Conservation (phyloP, 2,113 vertebrate species). For the Hystrix brachyura region DNA sequence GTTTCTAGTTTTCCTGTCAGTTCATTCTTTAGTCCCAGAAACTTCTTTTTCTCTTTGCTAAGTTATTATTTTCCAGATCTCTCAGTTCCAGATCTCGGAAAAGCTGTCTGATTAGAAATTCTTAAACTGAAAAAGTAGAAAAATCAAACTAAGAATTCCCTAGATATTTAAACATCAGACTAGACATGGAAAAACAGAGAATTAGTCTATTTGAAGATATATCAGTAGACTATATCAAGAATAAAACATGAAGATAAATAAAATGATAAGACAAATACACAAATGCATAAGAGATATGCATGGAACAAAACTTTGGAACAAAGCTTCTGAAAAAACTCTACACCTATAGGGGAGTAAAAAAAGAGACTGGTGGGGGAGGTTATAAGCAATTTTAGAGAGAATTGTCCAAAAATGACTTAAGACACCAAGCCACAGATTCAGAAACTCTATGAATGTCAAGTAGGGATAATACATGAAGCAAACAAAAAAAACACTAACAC, state of each 20-base stretch:
- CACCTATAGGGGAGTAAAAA: neutral
- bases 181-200: neutral
- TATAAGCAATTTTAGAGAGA: neutral
- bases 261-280: neutral
- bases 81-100: neutral
- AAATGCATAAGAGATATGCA: neutral
- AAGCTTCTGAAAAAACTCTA: slow-evolving; percentile 11
- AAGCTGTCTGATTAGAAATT: neutral
- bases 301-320: no score
- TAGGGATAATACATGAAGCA: neutral
- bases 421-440: neutral
- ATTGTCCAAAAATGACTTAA: slow-evolving; percentile 19
- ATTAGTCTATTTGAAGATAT: neutral
- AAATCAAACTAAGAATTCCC: neutral
- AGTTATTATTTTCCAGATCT: neutral
- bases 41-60: neutral
- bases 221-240: neutral
- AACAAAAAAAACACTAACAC: neutral
- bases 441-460: neutral
- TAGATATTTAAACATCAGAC: slow-evolving; percentile 35
- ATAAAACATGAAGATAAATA: neutral
- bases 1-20: neutral
- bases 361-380: neutral
- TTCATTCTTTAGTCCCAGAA: neutral
- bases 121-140: neutral